A percentile compares a stretch with the other conserved stretches of the same genome.
phyloP scores from a whole-genome alignment of 2,888 invertebrate species.

The Nomada fabriciana region DNA sequence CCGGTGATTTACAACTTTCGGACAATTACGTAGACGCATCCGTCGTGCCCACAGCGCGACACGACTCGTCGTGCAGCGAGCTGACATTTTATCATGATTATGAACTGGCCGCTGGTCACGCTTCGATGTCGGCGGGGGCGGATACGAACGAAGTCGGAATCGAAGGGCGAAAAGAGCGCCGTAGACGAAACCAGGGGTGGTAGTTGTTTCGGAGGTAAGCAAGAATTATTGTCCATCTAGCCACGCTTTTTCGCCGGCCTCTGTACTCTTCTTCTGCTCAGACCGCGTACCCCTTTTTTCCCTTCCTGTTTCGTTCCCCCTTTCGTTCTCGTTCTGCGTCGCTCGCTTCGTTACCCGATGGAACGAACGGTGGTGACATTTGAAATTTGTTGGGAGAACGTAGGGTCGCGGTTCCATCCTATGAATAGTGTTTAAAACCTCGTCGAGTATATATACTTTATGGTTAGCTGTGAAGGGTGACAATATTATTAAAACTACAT shows the following conservation, averaged over 20 bases:
- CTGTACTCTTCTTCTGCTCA: conserved; percentile 42
- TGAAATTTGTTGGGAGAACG: conserved; percentile 24
- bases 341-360: neutral
- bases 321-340: conserved; percentile 1
- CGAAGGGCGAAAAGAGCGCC: conserved; percentile 66
- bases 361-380: conserved; percentile 32
- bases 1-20: conserved; percentile 49
- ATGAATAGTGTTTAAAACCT: conserved; percentile 23
- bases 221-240: conserved; percentile 78
- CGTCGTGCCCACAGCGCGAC: conserved; percentile 3
- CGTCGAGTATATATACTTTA: neutral
- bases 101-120: conserved; percentile 62
- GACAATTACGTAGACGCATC: conserved; percentile 42
- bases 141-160: conserved; percentile 46
- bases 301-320: neutral
- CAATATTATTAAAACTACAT: neutral
- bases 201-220: conserved; percentile 68
- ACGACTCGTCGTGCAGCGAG: conserved; percentile 41
- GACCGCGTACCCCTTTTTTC: conserved; percentile 28
- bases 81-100: conserved; percentile 73
- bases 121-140: conserved; percentile 39
- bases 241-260: conserved; percentile 61
- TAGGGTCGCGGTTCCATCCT: neutral
- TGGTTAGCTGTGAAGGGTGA: neutral
- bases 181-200: conserved; percentile 65